A percentile compares a stretch with the other conserved stretches of the same genome.
These are phyloP conservation scores for Ferdinandea cuprea DNA, from an alignment of 2,888 invertebrate genomes.

Conservation along the genomic window DNA sequence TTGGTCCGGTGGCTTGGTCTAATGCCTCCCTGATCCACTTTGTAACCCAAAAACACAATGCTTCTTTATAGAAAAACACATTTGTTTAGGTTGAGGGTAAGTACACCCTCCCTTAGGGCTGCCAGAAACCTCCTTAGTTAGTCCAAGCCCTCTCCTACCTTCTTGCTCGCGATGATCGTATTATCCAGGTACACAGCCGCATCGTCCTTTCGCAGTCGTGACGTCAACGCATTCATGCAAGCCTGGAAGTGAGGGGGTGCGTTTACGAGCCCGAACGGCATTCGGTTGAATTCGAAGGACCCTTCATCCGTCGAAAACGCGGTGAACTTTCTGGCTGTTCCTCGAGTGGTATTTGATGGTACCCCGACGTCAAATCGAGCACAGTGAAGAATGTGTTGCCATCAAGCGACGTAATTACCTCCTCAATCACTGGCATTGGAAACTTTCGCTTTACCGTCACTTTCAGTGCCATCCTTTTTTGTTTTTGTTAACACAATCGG, in stretches of 20 bases:
- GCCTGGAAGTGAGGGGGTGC: constrained; percentile 43
- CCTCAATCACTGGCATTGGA: constrained; percentile 44
- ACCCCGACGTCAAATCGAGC: constrained; percentile 38
- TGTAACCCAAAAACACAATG: no score
- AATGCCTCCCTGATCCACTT: no score
- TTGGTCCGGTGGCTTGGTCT: no score
- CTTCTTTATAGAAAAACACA: no score
- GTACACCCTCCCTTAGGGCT: no score
- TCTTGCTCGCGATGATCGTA: not conserved
- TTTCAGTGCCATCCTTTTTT: no score
- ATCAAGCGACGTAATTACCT: constrained; percentile 4
- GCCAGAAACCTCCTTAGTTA: no score
- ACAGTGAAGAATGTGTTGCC: constrained; percentile 16
- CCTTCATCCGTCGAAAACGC: constrained; percentile 41
- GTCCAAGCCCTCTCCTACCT: no score
- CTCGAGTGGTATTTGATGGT: constrained; percentile 31
- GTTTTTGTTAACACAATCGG: no score
- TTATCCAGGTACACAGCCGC: constrained; percentile 25
- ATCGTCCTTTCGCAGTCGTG: constrained; percentile 11
- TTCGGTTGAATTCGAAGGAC: constrained; percentile 38
- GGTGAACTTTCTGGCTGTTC: no score
- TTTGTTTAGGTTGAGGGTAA: no score
- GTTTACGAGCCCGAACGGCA: no score
- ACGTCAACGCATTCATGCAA: constrained; percentile 39
- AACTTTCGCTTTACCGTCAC: constrained; percentile 29